Evolutionary conservation across 1,140 invertebrate species (phyloP).

Genomic region (Drosophila lacertosa): DNA sequence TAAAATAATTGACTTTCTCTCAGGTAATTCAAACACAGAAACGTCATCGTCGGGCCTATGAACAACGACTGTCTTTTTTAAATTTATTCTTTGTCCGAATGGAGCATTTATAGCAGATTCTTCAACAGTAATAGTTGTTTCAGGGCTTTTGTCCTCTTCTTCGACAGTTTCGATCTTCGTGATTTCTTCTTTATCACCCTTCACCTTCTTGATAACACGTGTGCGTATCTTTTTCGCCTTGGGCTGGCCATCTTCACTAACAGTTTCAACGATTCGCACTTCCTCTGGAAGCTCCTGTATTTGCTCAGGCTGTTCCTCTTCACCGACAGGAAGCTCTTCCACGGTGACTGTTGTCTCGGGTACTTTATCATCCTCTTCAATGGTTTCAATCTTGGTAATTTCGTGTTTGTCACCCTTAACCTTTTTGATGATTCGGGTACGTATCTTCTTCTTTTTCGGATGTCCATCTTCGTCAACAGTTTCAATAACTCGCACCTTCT

Average conservation of each 20-base stretch:
- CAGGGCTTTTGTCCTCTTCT: constrained; percentile 83
- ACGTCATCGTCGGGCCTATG: constrained; percentile 67
- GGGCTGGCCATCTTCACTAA: constrained; percentile 44
- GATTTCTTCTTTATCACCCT: constrained; percentile 80
- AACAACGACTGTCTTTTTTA: constrained; percentile 60
- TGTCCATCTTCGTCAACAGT: constrained; percentile 56
- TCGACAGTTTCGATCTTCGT: constrained; percentile 84
- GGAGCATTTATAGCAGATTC: constrained; percentile 45
- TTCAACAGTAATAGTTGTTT: constrained; percentile 78
- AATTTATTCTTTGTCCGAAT: constrained; percentile 45
- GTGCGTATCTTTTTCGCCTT: constrained; percentile 73
- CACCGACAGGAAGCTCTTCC: constrained; percentile 46
- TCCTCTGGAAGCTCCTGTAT: constrained; percentile 63
- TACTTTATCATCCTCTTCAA: constrained; percentile 71
- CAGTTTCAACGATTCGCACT: constrained; percentile 36
- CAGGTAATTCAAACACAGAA: constrained; percentile 71
- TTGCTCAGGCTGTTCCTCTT: constrained; percentile 35
- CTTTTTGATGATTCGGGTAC: constrained; percentile 53
- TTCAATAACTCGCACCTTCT: constrained; percentile 62
- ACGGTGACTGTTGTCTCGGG: constrained; percentile 47
- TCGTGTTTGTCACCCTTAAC: constrained; percentile 75
- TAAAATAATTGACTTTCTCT: constrained; percentile 70
- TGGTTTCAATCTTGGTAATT: constrained; percentile 78
- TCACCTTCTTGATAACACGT: constrained; percentile 79
- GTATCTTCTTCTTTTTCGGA: constrained; percentile 62